Percentiles rank a stretch among this genome's conserved stretches.
Evolutionary conservation across 2,113 vertebrate species (phyloP).

Genomic region (Bombycilla garrulus): DNA sequence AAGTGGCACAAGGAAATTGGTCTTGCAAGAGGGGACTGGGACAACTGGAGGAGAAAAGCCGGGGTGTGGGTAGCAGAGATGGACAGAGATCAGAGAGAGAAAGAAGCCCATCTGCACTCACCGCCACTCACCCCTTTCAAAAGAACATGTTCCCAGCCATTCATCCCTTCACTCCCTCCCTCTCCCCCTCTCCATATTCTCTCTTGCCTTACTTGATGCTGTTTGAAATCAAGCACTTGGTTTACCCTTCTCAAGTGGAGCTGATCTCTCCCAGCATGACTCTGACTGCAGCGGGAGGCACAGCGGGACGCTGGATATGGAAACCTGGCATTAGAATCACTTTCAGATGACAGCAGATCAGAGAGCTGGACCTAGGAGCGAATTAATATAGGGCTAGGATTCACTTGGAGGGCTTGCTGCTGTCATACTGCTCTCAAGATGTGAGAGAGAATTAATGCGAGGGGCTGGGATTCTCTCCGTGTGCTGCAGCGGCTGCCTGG

Average conservation of each 20-base stretch:
- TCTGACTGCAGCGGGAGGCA: slow-evolving; percentile 42
- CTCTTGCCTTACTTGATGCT: slow-evolving; percentile 18
- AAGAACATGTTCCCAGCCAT: not conserved
- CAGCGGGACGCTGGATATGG: slow-evolving; percentile 44
- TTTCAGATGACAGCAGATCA: slow-evolving; percentile 53
- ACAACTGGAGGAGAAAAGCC: not conserved
- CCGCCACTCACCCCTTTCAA: not conserved
- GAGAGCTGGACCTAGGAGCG: slow-evolving; percentile 34
- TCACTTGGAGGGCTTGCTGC: slow-evolving; percentile 46
- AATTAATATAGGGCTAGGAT: slow-evolving; percentile 59
- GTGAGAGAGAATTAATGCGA: slow-evolving; percentile 16
- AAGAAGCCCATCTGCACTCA: not conserved
- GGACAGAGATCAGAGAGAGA: not conserved
- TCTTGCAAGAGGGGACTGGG: not conserved
- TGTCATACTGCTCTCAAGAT: slow-evolving; percentile 39
- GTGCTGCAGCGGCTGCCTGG: not conserved
- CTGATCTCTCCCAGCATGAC: slow-evolving; percentile 59
- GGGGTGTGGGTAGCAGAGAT: not conserved
- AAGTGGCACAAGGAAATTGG: not conserved
- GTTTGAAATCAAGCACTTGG: slow-evolving; percentile 61
- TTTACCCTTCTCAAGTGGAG: slow-evolving; percentile 39
- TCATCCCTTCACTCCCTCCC: not conserved
- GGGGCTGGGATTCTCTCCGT: not conserved
- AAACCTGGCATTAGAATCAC: slow-evolving; percentile 64
- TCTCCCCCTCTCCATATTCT: not conserved